Conservation (phyloP, 2,888 invertebrate genomes). For the Oxyteleia sp. region DNA sequence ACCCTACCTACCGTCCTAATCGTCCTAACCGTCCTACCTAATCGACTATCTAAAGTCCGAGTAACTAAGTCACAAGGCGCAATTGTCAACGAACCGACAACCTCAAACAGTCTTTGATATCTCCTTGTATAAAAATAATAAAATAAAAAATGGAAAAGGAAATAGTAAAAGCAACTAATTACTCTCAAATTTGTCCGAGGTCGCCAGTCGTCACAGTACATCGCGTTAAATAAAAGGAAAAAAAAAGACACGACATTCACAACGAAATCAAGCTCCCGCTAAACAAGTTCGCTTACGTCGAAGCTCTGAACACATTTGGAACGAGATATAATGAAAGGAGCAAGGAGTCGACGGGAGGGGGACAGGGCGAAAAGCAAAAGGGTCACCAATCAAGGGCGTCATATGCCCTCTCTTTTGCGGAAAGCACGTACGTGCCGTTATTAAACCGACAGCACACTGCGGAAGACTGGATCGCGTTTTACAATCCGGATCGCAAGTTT, state of each 20-base stretch:
- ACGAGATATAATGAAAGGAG: conserved; percentile 69
- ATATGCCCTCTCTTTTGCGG: too few species aligned
- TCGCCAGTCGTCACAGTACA: conserved; percentile 35
- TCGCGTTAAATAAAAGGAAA: conserved; percentile 41
- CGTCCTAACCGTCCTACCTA: conserved; percentile 54
- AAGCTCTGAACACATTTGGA: conserved; percentile 83
- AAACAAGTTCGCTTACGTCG: conserved; percentile 68
- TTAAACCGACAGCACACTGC: background rate
- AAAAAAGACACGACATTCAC: conserved; percentile 62
- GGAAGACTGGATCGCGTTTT: conserved; percentile 6
- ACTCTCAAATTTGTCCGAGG: conserved; percentile 23
- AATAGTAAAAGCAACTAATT: too few species aligned
- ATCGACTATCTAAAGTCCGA: conserved; percentile 65
- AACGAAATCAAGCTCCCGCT: conserved; percentile 57
- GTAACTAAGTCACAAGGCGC: conserved; percentile 72
- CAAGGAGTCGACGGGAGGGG: too few species aligned
- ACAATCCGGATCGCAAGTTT: conserved; percentile 28
- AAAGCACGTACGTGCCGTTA: too few species aligned
- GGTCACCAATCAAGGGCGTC: background rate
- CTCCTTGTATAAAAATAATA: background rate
- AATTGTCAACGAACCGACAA: conserved; percentile 53
- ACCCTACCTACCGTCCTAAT: conserved; percentile 56
- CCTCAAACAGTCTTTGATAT: conserved; percentile 28
- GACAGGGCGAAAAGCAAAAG: background rate
- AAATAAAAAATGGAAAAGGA: background rate